phyloP scores from a whole-genome alignment of 2,113 vertebrate species.

The Lagenorhynchus albirostris region DNA sequence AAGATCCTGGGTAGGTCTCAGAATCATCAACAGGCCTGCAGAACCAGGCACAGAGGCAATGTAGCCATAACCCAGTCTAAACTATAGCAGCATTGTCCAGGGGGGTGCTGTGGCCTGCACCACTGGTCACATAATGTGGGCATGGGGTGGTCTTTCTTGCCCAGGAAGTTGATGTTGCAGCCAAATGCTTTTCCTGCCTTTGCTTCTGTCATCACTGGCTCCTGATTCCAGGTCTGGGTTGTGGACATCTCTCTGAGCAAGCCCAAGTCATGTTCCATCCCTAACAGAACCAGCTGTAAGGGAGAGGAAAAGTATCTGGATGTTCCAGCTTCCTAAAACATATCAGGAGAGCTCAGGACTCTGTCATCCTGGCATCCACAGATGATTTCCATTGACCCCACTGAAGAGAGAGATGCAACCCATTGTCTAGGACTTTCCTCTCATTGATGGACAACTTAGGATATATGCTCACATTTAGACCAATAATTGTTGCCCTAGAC shows the following conservation, averaged over 20 bases:
- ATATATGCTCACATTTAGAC: neutral
- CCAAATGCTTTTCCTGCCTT: neutral
- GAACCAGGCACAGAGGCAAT: neutral
- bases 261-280: neutral
- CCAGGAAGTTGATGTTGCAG: neutral
- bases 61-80: neutral
- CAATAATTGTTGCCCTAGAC: neutral
- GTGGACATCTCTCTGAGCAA: neutral
- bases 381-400: neutral
- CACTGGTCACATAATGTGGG: neutral
- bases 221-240: neutral
- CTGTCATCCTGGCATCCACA: neutral
- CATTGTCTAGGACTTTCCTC: neutral
- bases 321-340: neutral
- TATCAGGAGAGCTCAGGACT: neutral
- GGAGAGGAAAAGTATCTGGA: neutral
- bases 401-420: no score
- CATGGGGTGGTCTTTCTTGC: neutral
- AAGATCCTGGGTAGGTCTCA: neutral
- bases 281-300: neutral
- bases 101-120: neutral
- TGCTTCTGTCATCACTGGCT: neutral
- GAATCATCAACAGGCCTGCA: neutral
- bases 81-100: neutral
- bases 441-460: neutral